Base-by-base conservation (phyloP, 1,140 invertebrate genomes). In the Pantala flavescens region DNA sequence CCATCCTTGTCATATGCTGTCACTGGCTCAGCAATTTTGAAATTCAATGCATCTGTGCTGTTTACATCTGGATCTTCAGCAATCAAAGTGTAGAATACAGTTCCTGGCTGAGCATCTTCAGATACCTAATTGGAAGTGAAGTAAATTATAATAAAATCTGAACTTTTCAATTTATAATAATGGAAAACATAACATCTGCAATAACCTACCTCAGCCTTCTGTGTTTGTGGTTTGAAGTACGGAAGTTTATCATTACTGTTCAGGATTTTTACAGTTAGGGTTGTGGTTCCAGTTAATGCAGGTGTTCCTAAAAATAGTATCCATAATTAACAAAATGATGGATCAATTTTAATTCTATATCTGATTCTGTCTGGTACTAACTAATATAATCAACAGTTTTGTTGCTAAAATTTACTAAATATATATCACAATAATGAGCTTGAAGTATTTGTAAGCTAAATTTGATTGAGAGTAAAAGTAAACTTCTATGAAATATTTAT, bases 161-260 rank as follows among this genome's bases (percentile, higher is more conserved):
- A 70, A 72, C n/a, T 36, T 36, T 9, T 36, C 28, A 36, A 36
- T 5, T 36, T 36, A 36, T 36, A 36, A 36, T 2, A 36, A n/a
- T 36, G 2, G 28, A 36, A 9, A 36, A 36, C 28, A 36, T 9
- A 5, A 36, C 28, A 36, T 2, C 28, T 5, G 28, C 28, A 5
- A 36, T 36, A 9, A 9, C 28, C 9, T 80, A 94, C 91, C 80
- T 93, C 90, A 0, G 92, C 90, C 77, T 92, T 86, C 81, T 96
- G 94, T 1, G 89, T 90, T 55, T 87, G 82, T 0, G 95, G 95
- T 2, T 87, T 88, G 80, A 98, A 96, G 79, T 90, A 90, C 0
- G 96, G 96, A 76, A 89, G 86, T 81, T 96, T 96, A 80, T 96
- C 92, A 81, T 98, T 98, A 36, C 90, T 93, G 80, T 96, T 94